phyloP scores from a whole-genome alignment of 1,140 invertebrate genomes.

The Diachasmimorpha longicaudata region DNA sequence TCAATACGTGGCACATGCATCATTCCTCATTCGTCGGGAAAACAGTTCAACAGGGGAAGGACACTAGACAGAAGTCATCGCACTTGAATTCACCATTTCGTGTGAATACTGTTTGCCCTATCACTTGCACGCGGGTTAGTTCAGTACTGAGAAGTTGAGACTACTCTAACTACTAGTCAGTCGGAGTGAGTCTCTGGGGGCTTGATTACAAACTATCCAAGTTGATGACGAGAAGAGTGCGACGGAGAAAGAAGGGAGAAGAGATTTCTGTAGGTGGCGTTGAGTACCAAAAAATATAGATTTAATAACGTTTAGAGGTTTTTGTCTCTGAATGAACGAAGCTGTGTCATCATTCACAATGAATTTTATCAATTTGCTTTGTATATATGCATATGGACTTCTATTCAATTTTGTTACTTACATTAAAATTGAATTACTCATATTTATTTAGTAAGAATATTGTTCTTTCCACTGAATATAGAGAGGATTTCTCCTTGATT shows the following conservation, averaged over 20 bases:
- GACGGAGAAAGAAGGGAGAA: not conserved
- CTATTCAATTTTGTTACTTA: no score
- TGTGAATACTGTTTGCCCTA: not conserved
- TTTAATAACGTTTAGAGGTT: conserved; percentile 6
- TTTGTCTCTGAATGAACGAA: no score
- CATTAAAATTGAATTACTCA: no score
- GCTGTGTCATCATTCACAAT: no score
- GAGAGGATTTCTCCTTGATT: no score
- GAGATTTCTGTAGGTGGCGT: not conserved
- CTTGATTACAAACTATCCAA: conserved; percentile 15
- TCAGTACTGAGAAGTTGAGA: not conserved
- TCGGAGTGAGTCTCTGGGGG: not conserved
- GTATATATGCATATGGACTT: no score
- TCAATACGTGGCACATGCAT: not conserved
- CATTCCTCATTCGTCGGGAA: not conserved
- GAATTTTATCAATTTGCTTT: not conserved
- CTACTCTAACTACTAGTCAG: not conserved
- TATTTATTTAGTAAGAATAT: no score
- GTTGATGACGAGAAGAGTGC: conserved; percentile 23
- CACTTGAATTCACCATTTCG: not conserved
- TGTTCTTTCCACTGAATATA: no score
- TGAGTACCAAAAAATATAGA: conserved; percentile 1
- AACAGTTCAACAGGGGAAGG: not conserved
- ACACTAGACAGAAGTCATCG: not conserved
- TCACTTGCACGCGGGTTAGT: not conserved